These are phyloP conservation scores for Gopherus flavomarginatus DNA, from an alignment of 2,113 vertebrate species.

Conservation along the genomic window DNA sequence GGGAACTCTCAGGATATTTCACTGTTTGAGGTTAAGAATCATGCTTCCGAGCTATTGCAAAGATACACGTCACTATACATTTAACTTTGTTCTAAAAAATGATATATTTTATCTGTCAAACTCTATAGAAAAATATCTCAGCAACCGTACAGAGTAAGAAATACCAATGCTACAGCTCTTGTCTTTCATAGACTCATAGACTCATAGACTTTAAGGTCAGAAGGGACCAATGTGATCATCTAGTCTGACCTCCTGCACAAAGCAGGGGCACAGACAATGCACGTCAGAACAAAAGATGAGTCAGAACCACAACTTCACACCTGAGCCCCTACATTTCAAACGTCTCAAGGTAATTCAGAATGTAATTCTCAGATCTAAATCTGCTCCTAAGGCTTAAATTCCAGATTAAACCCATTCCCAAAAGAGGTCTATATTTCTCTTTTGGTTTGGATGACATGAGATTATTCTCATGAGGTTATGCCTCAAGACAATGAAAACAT, in stretches of 20 bases:
- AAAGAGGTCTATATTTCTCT: background rate
- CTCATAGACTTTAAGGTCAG: no score
- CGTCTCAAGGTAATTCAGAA: background rate
- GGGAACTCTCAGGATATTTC: constrained; percentile 1
- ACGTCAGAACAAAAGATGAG: background rate
- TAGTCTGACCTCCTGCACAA: no score
- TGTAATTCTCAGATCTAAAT: background rate
- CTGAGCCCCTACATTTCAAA: background rate
- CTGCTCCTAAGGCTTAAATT: background rate
- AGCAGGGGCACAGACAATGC: background rate
- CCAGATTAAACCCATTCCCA: background rate
- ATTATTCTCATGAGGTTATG: background rate
- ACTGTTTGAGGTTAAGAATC: constrained; percentile 19
- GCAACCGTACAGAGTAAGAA: constrained; percentile 3
- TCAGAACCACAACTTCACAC: background rate
- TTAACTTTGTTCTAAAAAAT: constrained; percentile 34
- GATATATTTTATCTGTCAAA: constrained; percentile 24
- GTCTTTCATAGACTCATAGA: background rate
- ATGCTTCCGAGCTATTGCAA: background rate
- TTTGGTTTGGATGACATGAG: background rate
- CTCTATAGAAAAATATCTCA: constrained; percentile 3
- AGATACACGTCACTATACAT: background rate
- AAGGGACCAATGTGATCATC: no score
- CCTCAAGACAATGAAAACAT: background rate
- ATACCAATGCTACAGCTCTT: background rate